These are phyloP conservation scores for human DNA, from an alignment of 2,113 vertebrate species.

Conservation along the genomic window DNA sequence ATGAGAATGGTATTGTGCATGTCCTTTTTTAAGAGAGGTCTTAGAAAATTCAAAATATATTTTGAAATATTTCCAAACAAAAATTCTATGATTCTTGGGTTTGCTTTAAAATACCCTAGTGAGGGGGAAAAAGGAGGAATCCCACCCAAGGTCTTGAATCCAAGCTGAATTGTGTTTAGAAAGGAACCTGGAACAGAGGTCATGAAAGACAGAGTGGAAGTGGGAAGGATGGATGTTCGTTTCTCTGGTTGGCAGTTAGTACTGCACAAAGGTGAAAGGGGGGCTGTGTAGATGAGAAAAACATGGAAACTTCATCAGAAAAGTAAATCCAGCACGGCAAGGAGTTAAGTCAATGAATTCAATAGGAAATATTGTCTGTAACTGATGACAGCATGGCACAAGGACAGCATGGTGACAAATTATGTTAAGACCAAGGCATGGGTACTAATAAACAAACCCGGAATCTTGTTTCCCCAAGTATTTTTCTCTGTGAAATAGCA, in stretches of 20 bases:
- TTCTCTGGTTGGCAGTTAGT: not conserved
- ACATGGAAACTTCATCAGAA: not conserved
- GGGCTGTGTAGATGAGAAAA: not conserved
- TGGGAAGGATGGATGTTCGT: not conserved
- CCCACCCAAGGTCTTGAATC: not conserved
- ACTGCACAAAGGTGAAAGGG: not conserved
- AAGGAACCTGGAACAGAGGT: not conserved
- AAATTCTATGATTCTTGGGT: not conserved
- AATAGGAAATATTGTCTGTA: too few relatives aligned
- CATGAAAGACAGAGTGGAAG: not conserved
- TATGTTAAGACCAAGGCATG: not conserved
- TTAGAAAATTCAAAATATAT: not conserved
- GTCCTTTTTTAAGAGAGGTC: not conserved
- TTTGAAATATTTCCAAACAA: not conserved
- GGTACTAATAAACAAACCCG: not conserved
- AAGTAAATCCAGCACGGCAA: not conserved
- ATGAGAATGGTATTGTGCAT: not conserved
- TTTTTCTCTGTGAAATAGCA: not conserved
- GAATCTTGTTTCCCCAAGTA: not conserved
- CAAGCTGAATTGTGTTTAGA: not conserved
- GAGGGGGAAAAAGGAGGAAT: not conserved
- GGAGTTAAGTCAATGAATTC: not conserved
- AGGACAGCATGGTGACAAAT: not conserved
- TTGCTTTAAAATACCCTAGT: not conserved
- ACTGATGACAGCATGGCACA: not conserved